These are phyloP conservation scores for Cantharis flavilabris DNA, from an alignment of 2,888 invertebrate species.

Conservation along the genomic window DNA sequence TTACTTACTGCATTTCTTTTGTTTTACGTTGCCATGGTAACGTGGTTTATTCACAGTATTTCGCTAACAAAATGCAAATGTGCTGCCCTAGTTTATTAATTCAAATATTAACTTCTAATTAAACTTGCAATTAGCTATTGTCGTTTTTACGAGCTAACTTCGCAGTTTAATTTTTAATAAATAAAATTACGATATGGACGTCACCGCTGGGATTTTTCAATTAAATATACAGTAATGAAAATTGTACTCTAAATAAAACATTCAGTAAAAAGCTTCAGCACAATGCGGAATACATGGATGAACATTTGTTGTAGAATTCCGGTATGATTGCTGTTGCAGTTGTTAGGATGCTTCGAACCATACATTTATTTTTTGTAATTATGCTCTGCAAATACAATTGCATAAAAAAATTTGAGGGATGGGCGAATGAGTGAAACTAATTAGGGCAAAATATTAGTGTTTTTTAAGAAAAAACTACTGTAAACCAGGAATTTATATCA, in stretches of 20 bases:
- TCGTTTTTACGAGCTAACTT: neutral
- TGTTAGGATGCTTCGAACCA: neutral
- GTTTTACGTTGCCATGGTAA: neutral
- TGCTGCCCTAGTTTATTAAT: neutral
- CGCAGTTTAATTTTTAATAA: neutral
- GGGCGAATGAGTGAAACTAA: neutral
- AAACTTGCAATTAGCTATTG: neutral
- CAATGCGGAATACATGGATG: neutral
- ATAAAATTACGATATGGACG: neutral
- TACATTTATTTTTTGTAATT: neutral
- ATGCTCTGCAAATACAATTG: neutral
- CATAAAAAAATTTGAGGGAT: neutral
- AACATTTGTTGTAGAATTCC: neutral
- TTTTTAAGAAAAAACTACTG: neutral
- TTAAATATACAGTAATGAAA: neutral
- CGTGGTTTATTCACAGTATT: neutral
- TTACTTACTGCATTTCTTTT: neutral
- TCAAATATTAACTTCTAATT: neutral
- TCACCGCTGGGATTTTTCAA: neutral
- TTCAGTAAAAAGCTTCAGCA: neutral
- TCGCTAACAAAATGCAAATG: neutral
- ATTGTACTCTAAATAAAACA: neutral
- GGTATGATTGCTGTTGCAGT: neutral
- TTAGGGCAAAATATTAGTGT: neutral
- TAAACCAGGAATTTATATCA: neutral